These are phyloP conservation scores for Torymus aiolomorphi DNA, from an alignment of 2,888 invertebrate genomes.

Conservation along the genomic window DNA sequence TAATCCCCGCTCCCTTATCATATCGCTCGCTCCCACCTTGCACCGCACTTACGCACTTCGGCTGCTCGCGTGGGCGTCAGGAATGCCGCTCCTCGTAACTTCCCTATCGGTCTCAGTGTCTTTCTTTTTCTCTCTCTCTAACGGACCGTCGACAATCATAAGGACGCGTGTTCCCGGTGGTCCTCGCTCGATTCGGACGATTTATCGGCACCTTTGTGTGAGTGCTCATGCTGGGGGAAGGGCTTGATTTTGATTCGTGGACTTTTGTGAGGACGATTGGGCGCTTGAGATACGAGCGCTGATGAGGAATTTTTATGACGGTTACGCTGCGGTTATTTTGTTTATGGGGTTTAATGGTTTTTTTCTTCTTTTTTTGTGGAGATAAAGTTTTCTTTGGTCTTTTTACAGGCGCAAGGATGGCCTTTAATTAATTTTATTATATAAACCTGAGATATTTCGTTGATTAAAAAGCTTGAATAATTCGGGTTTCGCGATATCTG, in stretches of 20 bases:
- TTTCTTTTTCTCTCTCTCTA: background rate
- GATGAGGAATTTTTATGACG: slow-evolving; percentile 33
- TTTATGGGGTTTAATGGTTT: too few relatives aligned
- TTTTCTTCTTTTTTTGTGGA: too few relatives aligned
- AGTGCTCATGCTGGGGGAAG: too few relatives aligned
- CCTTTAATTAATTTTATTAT: background rate
- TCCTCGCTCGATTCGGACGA: slow-evolving; percentile 45
- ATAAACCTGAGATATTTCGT: too few relatives aligned
- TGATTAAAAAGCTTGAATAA: too few relatives aligned
- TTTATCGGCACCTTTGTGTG: slow-evolving; percentile 42
- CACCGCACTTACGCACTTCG: too few relatives aligned
- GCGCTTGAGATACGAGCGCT: background rate
- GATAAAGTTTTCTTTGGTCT: too few relatives aligned
- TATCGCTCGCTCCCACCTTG: too few relatives aligned
- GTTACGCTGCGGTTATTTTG: background rate
- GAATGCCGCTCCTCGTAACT: slow-evolving; percentile 23
- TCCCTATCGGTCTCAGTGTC: background rate
- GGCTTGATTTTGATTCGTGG: background rate
- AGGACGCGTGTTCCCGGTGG: slow-evolving; percentile 36
- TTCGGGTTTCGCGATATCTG: too few relatives aligned
- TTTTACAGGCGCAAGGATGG: background rate
- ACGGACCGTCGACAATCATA: slow-evolving; percentile 36
- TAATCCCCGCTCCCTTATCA: too few relatives aligned
- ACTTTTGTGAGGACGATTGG: background rate
- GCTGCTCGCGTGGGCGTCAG: background rate